Evolutionary conservation across 2,113 vertebrate genomes (phyloP).

Genomic region (rabbit (Oryctolagus cuniculus)): mOryCun1.1 NC_091443.1:43439501-43440000

Average conservation of each 20-base stretch:
- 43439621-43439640: background rate
- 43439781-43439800: background rate
- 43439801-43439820: background rate
- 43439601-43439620: background rate
- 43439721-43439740: conserved; percentile 43
- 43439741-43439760: conserved; percentile 12
- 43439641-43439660: background rate
- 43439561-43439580: background rate
- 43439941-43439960: background rate
- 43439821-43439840: background rate
- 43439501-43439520: conserved; percentile 37
- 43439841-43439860: conserved; percentile 24
- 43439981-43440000: background rate
- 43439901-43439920: conserved; percentile 40
- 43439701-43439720: background rate
- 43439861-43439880: conserved; percentile 15
- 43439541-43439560: background rate
- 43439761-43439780: conserved; percentile 18
- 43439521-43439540: conserved; percentile 33
- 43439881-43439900: background rate
- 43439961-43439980: background rate
- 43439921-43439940: background rate
- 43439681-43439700: conserved; percentile 1
- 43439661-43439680: background rate
- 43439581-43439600: background rate